A percentile compares a stretch with the other conserved stretches of the same genome.
These are phyloP conservation scores for Corythucha ciliata DNA, from an alignment of 2,888 invertebrate genomes.

Conservation along the genomic window DNA sequence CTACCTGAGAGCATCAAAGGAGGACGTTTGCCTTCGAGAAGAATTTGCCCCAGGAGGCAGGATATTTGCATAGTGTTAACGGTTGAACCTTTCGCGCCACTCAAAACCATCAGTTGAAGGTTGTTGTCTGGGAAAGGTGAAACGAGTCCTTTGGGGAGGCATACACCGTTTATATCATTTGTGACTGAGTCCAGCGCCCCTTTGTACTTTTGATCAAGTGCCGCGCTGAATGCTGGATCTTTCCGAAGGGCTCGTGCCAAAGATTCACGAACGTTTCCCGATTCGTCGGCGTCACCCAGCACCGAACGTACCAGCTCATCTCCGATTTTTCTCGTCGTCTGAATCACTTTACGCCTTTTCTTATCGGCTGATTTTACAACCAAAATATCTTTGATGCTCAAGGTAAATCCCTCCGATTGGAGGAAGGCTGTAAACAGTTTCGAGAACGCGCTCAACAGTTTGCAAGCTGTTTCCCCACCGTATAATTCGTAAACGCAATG, in stretches of 20 bases:
- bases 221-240: conserved; percentile 67
- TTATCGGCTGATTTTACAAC: conserved; percentile 63
- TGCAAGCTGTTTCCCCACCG: conserved; percentile 74
- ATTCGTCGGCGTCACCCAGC: conserved; percentile 54
- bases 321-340: conserved; percentile 54
- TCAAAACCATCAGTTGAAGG: conserved; percentile 96
- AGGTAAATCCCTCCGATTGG: conserved; percentile 84
- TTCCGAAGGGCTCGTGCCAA: conserved; percentile 56
- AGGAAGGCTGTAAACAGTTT: conserved; percentile 85
- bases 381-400: conserved; percentile 91
- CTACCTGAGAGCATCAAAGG: conserved; percentile 90
- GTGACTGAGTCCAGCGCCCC: conserved; percentile 68
- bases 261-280: conserved; percentile 46
- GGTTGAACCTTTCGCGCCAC: conserved; percentile 94
- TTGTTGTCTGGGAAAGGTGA: conserved; percentile 88
- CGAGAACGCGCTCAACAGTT: conserved; percentile 78
- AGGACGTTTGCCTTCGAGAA: conserved; percentile 94
- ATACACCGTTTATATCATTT: conserved; percentile 79
- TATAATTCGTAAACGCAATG: conserved; percentile 95
- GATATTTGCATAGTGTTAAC: conserved; percentile 99
- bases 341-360: conserved; percentile 59
- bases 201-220: conserved; percentile 78
- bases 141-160: conserved; percentile 74
- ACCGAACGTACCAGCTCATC: conserved; percentile 54
- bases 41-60: conserved; percentile 93